Conservation (phyloP, 2,888 invertebrate species). For the Altica lythri region DNA sequence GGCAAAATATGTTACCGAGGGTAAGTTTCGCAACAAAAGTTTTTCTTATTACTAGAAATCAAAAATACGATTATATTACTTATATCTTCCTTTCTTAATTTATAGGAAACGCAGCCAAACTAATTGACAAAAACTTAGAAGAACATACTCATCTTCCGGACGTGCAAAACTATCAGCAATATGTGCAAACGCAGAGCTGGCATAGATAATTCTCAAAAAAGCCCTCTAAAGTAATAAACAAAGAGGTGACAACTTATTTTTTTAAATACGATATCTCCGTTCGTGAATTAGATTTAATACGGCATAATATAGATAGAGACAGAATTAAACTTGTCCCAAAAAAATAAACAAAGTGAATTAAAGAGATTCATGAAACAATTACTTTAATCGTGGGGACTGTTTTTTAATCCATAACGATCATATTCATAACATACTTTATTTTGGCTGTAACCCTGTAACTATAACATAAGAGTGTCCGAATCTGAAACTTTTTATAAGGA, state of each 20-base stretch:
- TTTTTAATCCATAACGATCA: neutral
- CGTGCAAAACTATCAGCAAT: neutral
- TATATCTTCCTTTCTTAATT: neutral
- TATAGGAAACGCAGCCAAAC: neutral
- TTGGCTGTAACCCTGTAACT: neutral
- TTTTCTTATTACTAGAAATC: too few species aligned
- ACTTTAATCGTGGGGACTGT: neutral
- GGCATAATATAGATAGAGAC: neutral
- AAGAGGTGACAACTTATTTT: neutral
- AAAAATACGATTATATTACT: too few species aligned
- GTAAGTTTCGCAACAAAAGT: too few species aligned
- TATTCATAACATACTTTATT: neutral
- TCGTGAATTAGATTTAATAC: neutral
- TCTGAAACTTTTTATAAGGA: neutral
- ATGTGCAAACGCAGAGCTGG: too few species aligned
- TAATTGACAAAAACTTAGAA: neutral
- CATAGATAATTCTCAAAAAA: too few species aligned
- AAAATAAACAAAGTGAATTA: neutral
- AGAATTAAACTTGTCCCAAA: neutral
- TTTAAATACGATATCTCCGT: neutral
- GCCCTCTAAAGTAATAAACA: too few species aligned
- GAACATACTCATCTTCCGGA: neutral
- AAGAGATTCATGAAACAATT: neutral
- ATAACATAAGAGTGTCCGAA: neutral
- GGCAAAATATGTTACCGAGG: neutral